These are phyloP conservation scores for Thalpophila matura DNA, from an alignment of 2,888 invertebrate genomes.

Conservation along the genomic window DNA sequence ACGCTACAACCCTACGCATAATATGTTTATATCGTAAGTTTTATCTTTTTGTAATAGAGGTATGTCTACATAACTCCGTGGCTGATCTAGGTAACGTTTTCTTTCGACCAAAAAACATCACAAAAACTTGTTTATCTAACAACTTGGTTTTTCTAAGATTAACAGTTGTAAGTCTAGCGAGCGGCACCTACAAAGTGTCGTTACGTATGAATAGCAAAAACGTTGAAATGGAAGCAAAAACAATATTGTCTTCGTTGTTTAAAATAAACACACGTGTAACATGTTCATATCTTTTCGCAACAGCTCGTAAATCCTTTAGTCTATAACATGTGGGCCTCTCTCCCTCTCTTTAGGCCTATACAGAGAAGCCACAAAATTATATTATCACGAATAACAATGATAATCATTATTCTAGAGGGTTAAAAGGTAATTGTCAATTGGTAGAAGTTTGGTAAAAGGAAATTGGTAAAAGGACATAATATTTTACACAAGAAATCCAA, in stretches of 20 bases:
- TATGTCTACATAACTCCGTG: background rate
- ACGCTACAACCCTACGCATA: too few relatives aligned
- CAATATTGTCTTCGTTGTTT: constrained; percentile 28
- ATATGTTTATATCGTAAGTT: too few relatives aligned
- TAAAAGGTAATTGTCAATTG: too few relatives aligned
- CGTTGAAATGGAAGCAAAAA: constrained; percentile 38
- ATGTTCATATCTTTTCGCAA: constrained; percentile 2
- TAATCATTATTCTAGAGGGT: too few relatives aligned
- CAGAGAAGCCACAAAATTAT: too few relatives aligned
- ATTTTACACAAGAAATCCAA: too few relatives aligned
- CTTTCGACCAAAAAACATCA: background rate
- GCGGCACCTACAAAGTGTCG: background rate
- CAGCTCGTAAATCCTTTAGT: constrained; percentile 2
- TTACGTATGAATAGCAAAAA: constrained; percentile 24
- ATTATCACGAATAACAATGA: too few relatives aligned
- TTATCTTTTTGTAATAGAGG: background rate
- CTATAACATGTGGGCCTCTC: constrained; percentile 2
- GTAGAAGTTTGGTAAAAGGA: too few relatives aligned
- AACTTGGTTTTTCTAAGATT: constrained; percentile 18
- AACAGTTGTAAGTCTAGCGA: constrained; percentile 1
- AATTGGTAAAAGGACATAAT: too few relatives aligned
- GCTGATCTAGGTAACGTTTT: too few relatives aligned
- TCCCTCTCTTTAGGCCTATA: too few relatives aligned
- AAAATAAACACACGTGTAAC: constrained; percentile 28
- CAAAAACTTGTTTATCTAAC: constrained; percentile 20